A percentile compares a stretch with the other conserved stretches of the same genome.
phyloP scores from a whole-genome alignment of 2,113 vertebrate genomes.

The Seriola quinqueradiata region DNA sequence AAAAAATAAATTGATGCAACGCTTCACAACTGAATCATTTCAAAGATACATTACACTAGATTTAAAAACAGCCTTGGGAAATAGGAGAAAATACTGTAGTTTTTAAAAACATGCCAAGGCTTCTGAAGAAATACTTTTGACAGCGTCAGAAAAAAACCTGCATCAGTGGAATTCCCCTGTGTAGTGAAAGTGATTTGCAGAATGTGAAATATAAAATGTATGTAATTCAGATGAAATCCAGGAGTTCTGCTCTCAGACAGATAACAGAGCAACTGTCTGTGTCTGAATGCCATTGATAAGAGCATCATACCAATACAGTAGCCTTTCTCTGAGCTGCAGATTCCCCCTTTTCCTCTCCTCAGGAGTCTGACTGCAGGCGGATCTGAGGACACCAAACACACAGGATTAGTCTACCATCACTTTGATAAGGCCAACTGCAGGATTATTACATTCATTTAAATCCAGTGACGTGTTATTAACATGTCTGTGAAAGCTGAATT shows the following conservation, averaged over 20 bases:
- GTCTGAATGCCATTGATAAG: conserved; percentile 75
- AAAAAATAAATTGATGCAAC: neutral
- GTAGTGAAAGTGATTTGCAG: conserved; percentile 25
- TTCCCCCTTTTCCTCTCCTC: conserved; percentile 58
- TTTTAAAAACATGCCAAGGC: neutral
- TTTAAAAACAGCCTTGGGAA: neutral
- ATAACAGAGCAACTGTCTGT: conserved; percentile 66
- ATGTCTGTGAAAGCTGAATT: conserved; percentile 1
- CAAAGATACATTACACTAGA: neutral
- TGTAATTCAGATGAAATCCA: conserved; percentile 43
- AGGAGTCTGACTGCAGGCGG: conserved; percentile 47
- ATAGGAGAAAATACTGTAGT: neutral
- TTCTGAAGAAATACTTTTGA: neutral
- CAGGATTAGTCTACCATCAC: conserved; percentile 35
- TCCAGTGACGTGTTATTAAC: neutral
- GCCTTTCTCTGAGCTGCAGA: conserved; percentile 64
- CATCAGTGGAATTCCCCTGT: conserved; percentile 31
- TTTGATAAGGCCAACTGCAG: conserved; percentile 33
- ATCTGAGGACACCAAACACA: conserved; percentile 34
- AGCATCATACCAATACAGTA: conserved; percentile 76
- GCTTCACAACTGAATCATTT: neutral
- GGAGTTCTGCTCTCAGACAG: conserved; percentile 45
- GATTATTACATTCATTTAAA: conserved; percentile 21
- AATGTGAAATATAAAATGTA: conserved; percentile 42
- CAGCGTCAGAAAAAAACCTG: conserved; percentile 8